Base-by-base conservation (phyloP, 2,797 vertebrate genomes). In the Schizopygopsis malacanthus region DNA sequence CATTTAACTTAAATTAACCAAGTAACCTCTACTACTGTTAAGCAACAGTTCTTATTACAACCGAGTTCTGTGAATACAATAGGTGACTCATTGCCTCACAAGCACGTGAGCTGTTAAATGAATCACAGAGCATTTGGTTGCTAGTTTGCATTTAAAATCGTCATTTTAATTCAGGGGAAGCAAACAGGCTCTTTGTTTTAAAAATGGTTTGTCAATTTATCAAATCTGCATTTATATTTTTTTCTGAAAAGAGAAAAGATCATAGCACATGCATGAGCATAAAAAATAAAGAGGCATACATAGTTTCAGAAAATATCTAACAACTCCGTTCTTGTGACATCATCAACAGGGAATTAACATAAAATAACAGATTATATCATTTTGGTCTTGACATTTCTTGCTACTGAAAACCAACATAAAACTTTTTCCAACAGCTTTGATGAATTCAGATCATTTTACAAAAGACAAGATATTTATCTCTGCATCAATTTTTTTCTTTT, bases 1-100 rank as follows among this genome's bases (percentile, higher is more conserved):
- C 28, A 70, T 81, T 87, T 85, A 87, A 85, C 83, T 87, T 45
- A 81, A 86, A 79, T 8, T 10, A 73, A 82, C 72, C 76, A 28
- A 76, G 20, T 43, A 15, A 81, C 69, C 70, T 28, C 39, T 61
- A 22, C 63, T 63, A 72, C 13, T 25, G 6, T 80, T 85, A 71
- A 47, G 39, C 50, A 80, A 80, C 65, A 63, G 76, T 15, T 72
- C 65, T 79, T 81, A 52, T 47, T 12, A 59, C 67, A 67, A 63
- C 56, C 6, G 41, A 59, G 28, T 52, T 52, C 45, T 39, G 37
- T 20, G 43, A 81, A 52, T 16, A 81, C 11, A 41, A 81, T 75
- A 22, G 33, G 54, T 76, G 78, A 81, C 56, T 76, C 16, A 54
- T 59, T 83, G 52, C 20, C 33, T 15, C 4, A 12, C 11, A 78